phyloP scores from a whole-genome alignment of 2,888 invertebrate genomes.

The Caradrina clavipalpis region DNA sequence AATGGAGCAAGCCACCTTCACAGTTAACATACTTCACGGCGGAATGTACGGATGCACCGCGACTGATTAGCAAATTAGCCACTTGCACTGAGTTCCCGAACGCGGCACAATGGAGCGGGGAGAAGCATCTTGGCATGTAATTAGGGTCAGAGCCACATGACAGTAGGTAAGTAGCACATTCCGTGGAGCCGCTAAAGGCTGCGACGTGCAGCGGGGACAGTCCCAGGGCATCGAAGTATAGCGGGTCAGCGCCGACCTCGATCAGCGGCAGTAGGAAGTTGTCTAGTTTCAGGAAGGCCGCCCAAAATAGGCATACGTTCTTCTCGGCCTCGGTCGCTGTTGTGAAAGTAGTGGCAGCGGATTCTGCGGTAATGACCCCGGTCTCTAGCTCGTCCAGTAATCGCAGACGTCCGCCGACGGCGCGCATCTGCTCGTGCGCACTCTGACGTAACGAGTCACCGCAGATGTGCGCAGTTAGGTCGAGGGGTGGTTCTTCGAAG shows the following conservation, averaged over 20 bases:
- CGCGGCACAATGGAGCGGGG: constrained; percentile 97
- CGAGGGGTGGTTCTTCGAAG: constrained; percentile 93
- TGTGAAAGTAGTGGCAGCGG: constrained; percentile 88
- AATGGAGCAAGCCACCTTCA: constrained; percentile 95
- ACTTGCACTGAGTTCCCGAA: constrained; percentile 96
- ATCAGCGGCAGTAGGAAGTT: constrained; percentile 92
- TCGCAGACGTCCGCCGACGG: constrained; percentile 92
- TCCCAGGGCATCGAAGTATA: constrained; percentile 94
- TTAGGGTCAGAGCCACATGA: constrained; percentile 93
- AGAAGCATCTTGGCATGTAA: constrained; percentile 93
- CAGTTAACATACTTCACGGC: constrained; percentile 92
- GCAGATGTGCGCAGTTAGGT: constrained; percentile 94
- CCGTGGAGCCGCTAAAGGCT: constrained; percentile 94
- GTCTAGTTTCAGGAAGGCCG: constrained; percentile 93
- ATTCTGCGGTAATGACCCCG: constrained; percentile 92
- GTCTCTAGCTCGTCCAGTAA: constrained; percentile 94
- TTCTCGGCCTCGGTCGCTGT: constrained; percentile 92
- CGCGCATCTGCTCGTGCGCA: constrained; percentile 94
- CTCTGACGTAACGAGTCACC: constrained; percentile 94
- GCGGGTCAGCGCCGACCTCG: constrained; percentile 93
- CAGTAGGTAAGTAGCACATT: constrained; percentile 93
- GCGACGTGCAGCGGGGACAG: constrained; percentile 94
- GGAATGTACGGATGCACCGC: constrained; percentile 93
- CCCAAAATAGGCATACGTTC: constrained; percentile 94
- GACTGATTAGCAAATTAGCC: constrained; percentile 94